Evolutionary conservation across 1,140 invertebrate genomes (phyloP), one percentile per base, ranked within the genome.

Genomic region (Dreissena polymorpha): DNA sequence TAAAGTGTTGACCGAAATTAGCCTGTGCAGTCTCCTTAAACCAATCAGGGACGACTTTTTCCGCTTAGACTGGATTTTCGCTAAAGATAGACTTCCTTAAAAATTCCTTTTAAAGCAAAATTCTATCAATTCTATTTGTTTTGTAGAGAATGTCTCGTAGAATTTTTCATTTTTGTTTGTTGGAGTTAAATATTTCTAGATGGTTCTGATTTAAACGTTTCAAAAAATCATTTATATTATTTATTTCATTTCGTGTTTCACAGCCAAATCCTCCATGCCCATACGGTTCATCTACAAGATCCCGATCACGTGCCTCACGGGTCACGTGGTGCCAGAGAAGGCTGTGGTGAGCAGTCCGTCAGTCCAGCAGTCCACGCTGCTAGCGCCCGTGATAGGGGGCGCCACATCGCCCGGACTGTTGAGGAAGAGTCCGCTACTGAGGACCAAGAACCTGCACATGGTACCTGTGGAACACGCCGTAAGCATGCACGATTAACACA

Each of bases 221-320:
- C 39, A 39, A 5, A 39, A 5, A 39, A 39, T 39, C 39, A 23
- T n/a, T 16, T 10, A 25, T 49, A 12, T 39, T 63, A 21, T 25
- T 14, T 65, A 21, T 69, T 78, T 51, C 71, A n/a, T 72, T 86
- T 72, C 75, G 39, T 60, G 13, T 86, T 87, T 70, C 16, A 60
- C 60, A 88, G 85, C 79, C 51, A 84, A 84, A 70, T 64, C 63
- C 55, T 60, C 39, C 10, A 50, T 57, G 14, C 83, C 83, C 10
- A 60, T 74, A 14, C 67, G 86, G 68, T 87, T 87, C 69, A 88
- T 91, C 64, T 91, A 88, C 83, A 91, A 90, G 74, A 91, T 91
- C 72, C 91, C 89, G 0, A 78, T 91, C 13, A 88, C 90, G 23
- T 91, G 90, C 77, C 86, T 91, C 73, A 87, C 89, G 27, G 91